Percentiles rank a stretch among this genome's conserved stretches.
Evolutionary conservation across 2,888 invertebrate genomes (phyloP).

Genomic region (Noctua janthina): DNA sequence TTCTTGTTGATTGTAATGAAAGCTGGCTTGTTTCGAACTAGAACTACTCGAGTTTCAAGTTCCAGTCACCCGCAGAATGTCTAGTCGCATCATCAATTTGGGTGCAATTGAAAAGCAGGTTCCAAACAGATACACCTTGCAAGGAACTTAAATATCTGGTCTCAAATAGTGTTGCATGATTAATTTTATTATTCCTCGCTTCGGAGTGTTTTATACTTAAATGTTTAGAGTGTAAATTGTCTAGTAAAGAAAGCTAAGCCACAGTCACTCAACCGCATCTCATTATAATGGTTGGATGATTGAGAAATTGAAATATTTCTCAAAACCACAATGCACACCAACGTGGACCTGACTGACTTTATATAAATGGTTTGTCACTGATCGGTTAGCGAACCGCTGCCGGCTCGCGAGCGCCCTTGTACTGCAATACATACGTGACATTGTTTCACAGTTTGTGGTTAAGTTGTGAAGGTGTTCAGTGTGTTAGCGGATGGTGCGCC

Average conservation of each 20-base stretch:
- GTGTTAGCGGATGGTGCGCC: slow-evolving; percentile 2
- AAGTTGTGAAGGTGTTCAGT: slow-evolving; percentile 6
- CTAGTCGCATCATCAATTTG: slow-evolving; percentile 70
- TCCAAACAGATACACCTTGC: slow-evolving; percentile 18
- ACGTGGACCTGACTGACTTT: slow-evolving; percentile 32
- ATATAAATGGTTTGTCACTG: not conserved
- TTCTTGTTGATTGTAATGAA: slow-evolving; percentile 37
- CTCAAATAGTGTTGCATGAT: slow-evolving; percentile 45
- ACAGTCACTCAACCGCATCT: slow-evolving; percentile 49
- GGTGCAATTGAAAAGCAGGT: slow-evolving; percentile 57
- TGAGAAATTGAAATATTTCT: slow-evolving; percentile 24
- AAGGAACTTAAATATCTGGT: slow-evolving; percentile 30
- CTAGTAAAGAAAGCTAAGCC: slow-evolving; percentile 19
- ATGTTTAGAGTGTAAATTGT: slow-evolving; percentile 35
- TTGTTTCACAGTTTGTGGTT: slow-evolving; percentile 4
- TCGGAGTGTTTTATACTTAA: slow-evolving; percentile 43
- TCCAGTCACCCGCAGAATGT: slow-evolving; percentile 54
- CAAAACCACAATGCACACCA: slow-evolving; percentile 43
- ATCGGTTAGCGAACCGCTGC: slow-evolving; percentile 2
- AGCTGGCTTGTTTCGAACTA: slow-evolving; percentile 34
- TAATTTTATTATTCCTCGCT: slow-evolving; percentile 38
- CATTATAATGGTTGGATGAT: slow-evolving; percentile 49
- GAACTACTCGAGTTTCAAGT: slow-evolving; percentile 26
- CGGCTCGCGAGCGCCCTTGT: slow-evolving; percentile 2
- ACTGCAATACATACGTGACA: slow-evolving; percentile 38